Base-by-base conservation (phyloP, 2,888 invertebrate species). In the Drosophila buzzatii region DNA sequence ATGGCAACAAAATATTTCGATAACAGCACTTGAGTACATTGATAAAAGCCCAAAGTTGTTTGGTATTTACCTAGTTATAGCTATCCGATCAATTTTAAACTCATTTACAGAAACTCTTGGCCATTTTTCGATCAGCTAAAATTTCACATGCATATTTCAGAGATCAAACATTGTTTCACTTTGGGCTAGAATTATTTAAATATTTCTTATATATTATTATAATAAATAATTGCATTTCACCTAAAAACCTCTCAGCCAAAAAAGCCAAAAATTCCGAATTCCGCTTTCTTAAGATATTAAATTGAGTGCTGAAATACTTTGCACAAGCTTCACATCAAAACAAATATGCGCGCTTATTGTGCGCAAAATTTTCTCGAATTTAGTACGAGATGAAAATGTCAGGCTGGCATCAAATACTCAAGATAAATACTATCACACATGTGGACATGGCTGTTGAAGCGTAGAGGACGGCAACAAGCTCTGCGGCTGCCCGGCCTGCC, bases 351-450 rank as follows among this genome's bases (percentile, higher is more conserved):
- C 20, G 65, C 27, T 53, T 44, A 44, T 71, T 33, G 53, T 12
- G 44, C 8, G 37, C 33, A 56, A 59, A 52, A 60, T 33, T 33
- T 57, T 45, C 31, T 20, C 53, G 61, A 59, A 61, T 62, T 65
- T 35, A 58, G 70, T 27, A 55, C 39, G 71, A 61, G 42, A 80
- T 58, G 49, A 45, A 60, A 70, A 63, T 58, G 67, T 64, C 53
- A 61, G 81, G 52, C 20, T 61, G 20, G 70, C 56, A 60, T 68
- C 71, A 63, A 76, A 71, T 65, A 60, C 56, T 52, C 61, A 66
- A 82, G 66, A 69, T 72, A 79, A 82, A 73, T 72, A 64, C 67
- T 71, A 67, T 63, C 55, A 68, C 71, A 66, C 63, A 53, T 63
- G 35, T 79, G 79, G 84, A 84, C 73, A 66, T 64, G 81, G 76